Evolutionary conservation across 2,797 vertebrate species (phyloP).

Genomic region (Acanthis flammea): DNA sequence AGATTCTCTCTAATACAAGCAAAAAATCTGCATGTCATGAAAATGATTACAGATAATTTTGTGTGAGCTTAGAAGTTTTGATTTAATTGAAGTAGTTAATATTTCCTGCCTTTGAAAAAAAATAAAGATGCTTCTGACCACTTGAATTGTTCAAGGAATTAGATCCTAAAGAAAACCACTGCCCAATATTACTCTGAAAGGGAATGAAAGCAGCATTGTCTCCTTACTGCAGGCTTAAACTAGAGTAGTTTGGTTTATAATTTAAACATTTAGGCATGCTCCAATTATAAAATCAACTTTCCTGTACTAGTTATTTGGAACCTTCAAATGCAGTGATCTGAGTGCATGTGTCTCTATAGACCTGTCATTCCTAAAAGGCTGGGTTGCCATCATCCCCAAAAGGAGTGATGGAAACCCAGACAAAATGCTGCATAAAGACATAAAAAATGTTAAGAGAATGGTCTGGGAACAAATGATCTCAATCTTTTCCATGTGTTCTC

Average conservation of each 20-base stretch:
- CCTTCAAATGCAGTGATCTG: not conserved
- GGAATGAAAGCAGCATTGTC: not conserved
- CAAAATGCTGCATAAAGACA: not conserved
- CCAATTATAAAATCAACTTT: not conserved
- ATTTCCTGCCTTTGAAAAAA: not conserved
- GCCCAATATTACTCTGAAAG: not conserved
- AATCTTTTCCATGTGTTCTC: not conserved
- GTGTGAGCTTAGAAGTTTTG: not conserved
- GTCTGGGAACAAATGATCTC: not conserved
- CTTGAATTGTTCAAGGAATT: not conserved
- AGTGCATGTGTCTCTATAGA: not conserved
- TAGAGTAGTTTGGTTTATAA: not conserved
- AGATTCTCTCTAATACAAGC: constrained; percentile 32
- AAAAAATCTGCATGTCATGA: not conserved
- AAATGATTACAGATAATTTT: not conserved
- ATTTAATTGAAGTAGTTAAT: constrained; percentile 36
- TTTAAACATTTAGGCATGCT: not conserved
- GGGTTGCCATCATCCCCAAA: not conserved
- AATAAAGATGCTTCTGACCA: not conserved
- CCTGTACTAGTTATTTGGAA: not conserved
- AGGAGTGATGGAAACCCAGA: not conserved
- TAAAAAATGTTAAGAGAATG: not conserved
- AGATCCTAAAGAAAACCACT: not conserved
- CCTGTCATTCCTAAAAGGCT: not conserved
- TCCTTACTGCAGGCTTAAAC: not conserved